phyloP scores from a whole-genome alignment of 2,888 invertebrate species.

The Leptopilina syphax region DNA sequence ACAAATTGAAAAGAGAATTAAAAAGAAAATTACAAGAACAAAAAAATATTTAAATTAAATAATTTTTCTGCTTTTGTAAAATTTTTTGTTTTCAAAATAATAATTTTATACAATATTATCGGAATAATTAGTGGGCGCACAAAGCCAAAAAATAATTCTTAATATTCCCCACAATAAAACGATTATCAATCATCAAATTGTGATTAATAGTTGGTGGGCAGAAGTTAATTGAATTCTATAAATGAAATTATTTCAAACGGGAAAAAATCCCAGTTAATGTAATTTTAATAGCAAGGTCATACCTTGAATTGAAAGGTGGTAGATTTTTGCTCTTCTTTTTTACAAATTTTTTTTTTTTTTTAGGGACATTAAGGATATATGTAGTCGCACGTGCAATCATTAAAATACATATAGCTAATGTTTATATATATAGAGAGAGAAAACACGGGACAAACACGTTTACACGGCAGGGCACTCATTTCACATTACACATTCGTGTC shows the following conservation, averaged over 20 bases:
- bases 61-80: too few species aligned
- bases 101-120: too few species aligned
- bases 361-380: background rate
- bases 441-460: background rate
- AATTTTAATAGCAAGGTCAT: background rate
- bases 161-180: too few species aligned
- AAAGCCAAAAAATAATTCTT: too few species aligned
- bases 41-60: too few species aligned
- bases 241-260: conserved; percentile 2
- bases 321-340: background rate
- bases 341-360: background rate
- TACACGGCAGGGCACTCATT: conserved; percentile 1
- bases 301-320: background rate
- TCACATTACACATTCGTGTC: background rate
- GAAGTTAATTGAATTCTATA: background rate
- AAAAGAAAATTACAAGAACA: too few species aligned
- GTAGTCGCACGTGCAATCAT: conserved; percentile 31
- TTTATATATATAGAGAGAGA: background rate
- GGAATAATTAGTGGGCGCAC: too few species aligned
- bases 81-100: too few species aligned
- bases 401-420: conserved; percentile 6
- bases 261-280: background rate
- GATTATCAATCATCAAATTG: background rate
- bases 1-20: too few species aligned
- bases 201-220: conserved; percentile 1